phyloP scores from a whole-genome alignment of 2,888 invertebrate genomes.

The Creontiades dilutus region DNA sequence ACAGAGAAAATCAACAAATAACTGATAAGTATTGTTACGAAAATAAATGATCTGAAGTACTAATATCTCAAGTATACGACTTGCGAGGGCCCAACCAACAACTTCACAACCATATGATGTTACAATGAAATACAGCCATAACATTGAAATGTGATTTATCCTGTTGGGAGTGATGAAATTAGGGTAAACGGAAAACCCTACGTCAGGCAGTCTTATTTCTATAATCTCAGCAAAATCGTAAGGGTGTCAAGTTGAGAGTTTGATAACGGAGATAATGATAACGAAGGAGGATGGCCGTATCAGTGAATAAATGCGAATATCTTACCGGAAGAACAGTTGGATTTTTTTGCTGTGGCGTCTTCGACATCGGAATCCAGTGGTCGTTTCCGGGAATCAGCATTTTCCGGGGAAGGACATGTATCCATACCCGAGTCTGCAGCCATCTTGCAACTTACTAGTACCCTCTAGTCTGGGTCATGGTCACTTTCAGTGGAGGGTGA shows the following conservation, averaged over 20 bases:
- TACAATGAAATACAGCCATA: no score
- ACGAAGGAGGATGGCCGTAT: slow-evolving; percentile 1
- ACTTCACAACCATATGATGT: not conserved
- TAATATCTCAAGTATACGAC: not conserved
- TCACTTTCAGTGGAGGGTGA: slow-evolving; percentile 45
- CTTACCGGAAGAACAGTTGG: slow-evolving; percentile 93
- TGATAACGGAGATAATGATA: slow-evolving; percentile 45
- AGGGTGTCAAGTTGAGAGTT: slow-evolving; percentile 31
- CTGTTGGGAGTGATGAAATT: not conserved
- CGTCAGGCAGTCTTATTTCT: not conserved
- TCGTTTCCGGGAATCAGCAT: slow-evolving; percentile 93
- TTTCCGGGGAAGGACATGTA: slow-evolving; percentile 95
- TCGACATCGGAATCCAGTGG: slow-evolving; percentile 92
- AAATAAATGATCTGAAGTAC: no score
- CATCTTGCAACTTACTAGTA: slow-evolving; percentile 81
- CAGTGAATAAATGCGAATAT: not conserved
- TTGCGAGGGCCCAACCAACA: not conserved
- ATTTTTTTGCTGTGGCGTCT: slow-evolving; percentile 93
- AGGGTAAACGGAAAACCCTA: not conserved
- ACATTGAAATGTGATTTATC: no score
- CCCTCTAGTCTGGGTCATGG: slow-evolving; percentile 68
- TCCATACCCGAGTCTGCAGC: slow-evolving; percentile 96
- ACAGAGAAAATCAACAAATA: no score
- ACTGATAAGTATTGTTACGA: no score
- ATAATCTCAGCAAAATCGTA: not conserved